Percentiles rank a stretch among this genome's conserved stretches.
Conservation (phyloP, 2,888 invertebrate species). For the Sarcophaga rosellei region DNA sequence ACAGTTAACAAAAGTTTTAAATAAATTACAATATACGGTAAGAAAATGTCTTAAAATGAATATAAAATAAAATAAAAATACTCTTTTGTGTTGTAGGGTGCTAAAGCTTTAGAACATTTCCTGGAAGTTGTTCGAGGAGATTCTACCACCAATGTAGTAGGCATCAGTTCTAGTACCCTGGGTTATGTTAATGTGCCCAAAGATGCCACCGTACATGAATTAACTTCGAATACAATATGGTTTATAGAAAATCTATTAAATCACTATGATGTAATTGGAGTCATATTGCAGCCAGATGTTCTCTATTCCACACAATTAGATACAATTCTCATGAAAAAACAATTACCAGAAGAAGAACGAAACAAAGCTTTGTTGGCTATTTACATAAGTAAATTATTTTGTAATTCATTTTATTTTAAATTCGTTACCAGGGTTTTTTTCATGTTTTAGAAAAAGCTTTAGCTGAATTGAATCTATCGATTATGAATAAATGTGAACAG, state of each 20-base stretch:
- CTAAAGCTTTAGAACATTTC: constrained; percentile 95
- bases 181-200: constrained; percentile 84
- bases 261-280: constrained; percentile 88
- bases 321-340: constrained; percentile 82
- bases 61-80: background rate
- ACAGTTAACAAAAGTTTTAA: constrained; percentile 88
- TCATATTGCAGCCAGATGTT: constrained; percentile 85
- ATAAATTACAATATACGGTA: constrained; percentile 89
- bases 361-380: constrained; percentile 88
- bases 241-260: constrained; percentile 93
- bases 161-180: constrained; percentile 78
- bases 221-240: constrained; percentile 96
- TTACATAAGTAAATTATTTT: constrained; percentile 87
- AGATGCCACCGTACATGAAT: constrained; percentile 98
- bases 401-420: background rate
- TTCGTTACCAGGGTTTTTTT: constrained; percentile 1
- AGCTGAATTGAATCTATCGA: constrained; percentile 93
- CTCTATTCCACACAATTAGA: constrained; percentile 83
- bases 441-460: constrained; percentile 89
- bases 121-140: constrained; percentile 92
- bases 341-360: constrained; percentile 82
- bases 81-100: constrained; percentile 84
- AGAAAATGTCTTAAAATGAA: constrained; percentile 70
- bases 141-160: constrained; percentile 87
- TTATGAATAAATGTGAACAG: constrained; percentile 95